These are phyloP conservation scores for Merluccius polli DNA, from an alignment of 2,797 vertebrate genomes.

Conservation along the genomic window DNA sequence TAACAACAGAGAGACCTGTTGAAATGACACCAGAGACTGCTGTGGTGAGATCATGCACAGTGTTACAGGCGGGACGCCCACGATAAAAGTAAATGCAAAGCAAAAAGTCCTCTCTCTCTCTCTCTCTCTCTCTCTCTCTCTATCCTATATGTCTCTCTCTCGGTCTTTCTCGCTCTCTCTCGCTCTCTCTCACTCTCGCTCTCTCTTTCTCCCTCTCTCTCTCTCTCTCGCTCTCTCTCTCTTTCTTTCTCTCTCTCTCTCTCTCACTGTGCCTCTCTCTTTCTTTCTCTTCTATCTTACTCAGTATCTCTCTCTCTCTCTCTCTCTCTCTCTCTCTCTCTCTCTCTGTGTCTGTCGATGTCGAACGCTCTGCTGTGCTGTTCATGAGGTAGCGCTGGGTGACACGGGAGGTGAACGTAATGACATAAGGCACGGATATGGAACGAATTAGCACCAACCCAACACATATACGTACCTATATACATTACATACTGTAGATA, in stretches of 20 bases:
- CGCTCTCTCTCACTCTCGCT: slow-evolving; percentile 11
- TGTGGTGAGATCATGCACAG: too few relatives aligned
- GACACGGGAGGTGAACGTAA: too few relatives aligned
- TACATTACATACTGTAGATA: too few relatives aligned
- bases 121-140: background rate
- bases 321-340: slow-evolving; percentile 6
- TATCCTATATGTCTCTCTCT: background rate
- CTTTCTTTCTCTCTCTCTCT: slow-evolving; percentile 12
- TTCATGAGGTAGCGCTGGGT: too few relatives aligned
- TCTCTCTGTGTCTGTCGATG: slow-evolving; percentile 10
- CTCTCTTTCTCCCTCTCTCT: background rate
- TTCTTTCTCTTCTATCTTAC: background rate
- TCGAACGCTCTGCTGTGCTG: background rate
- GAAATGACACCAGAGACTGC: too few relatives aligned
- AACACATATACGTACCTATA: too few relatives aligned
- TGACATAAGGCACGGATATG: too few relatives aligned
- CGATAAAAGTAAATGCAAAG: too few relatives aligned
- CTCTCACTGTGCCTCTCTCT: slow-evolving; percentile 6
- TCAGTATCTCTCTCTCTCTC: background rate
- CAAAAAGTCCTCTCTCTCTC: background rate
- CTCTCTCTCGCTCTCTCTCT: slow-evolving; percentile 9
- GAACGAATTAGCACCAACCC: too few relatives aligned
- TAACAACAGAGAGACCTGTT: too few relatives aligned
- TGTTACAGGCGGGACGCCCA: too few relatives aligned
- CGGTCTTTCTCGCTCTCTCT: slow-evolving; percentile 10